Conservation (phyloP, 23 tunicate genomes). For the Trididemnum miniatum region DNA sequence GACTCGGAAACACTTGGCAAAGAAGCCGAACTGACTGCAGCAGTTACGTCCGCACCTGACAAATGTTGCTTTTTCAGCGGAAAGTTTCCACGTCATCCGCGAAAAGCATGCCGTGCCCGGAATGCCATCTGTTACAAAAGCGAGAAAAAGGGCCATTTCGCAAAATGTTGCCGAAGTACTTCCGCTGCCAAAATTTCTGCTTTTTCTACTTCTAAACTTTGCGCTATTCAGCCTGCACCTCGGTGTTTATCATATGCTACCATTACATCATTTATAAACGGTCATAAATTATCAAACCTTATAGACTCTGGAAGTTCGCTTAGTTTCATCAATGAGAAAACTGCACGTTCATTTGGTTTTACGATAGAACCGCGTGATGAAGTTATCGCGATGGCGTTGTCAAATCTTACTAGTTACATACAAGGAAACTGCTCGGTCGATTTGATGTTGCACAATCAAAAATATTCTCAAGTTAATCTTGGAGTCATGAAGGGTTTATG, state of each 20-base stretch:
- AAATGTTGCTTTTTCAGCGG: neutral
- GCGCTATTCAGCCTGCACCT: neutral
- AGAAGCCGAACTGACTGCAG: neutral
- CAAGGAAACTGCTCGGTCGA: neutral
- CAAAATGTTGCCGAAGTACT: neutral
- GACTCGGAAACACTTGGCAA: neutral
- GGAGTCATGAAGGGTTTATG: neutral
- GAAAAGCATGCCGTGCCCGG: neutral
- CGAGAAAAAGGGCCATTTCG: neutral
- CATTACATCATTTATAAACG: neutral
- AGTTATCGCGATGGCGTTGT: neutral
- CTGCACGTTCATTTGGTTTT: neutral
- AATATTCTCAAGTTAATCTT: neutral
- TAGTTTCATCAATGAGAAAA: neutral
- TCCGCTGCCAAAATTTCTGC: neutral
- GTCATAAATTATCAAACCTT: neutral
- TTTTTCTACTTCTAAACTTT: neutral
- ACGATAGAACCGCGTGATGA: neutral
- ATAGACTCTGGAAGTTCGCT: neutral
- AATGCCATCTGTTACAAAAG: neutral
- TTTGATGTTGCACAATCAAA: too few species aligned
- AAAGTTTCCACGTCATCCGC: neutral
- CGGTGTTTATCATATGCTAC: neutral
- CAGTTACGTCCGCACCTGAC: neutral
- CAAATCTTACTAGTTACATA: neutral